Base-by-base conservation (phyloP, 2,888 invertebrate genomes). In the Idaea aversata region DNA sequence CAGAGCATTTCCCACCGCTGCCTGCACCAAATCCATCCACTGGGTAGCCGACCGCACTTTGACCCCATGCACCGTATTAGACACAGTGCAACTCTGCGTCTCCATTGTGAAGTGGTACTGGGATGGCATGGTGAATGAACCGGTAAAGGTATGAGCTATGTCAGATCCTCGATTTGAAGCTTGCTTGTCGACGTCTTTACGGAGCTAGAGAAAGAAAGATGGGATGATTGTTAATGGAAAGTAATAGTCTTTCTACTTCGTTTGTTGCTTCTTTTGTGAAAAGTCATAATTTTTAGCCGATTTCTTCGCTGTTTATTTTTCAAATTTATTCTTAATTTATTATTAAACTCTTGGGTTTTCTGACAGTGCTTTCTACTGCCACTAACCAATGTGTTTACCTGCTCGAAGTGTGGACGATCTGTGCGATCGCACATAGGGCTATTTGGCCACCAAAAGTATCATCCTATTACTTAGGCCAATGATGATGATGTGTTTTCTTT, bases 81-180 rank as follows among this genome's bases (percentile, higher is more conserved):
- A 57, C 0, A 82, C 87, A 5, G 74, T 69, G 63, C 95, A 95
- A 47, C 93, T 92, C 73, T 96, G 96, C 0, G 95, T 94, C 84
- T 97, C 97, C 96, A 97, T 96, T 0, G 95, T 94, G 75, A 94
- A 96, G 84, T 97, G 97, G 81, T 96, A 97, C 79, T 97, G 97
- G 0, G 93, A 84, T 0, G 94, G 95, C 15, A 94, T 80, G 10
- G 88, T 79, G 67, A 93, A 94, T 4, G 78, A 88, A 0, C 96
- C 96, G 64, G 91, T 93, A 7, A 95, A 84, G 0, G 91, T 91
- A 61, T 94, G 88, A 10, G 87, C 88, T 5, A 88, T 79, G 61
- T 94, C 87, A 0, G 79, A 81, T 13, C 93, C 93, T 66, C 71
- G 81, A 70, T 82, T 84, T 5, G 78, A 83, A 0, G 94, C 85